Evolutionary conservation across 2,888 invertebrate genomes (phyloP), one percentile per base, ranked within the genome.

Genomic region (Apodemia zela): DNA sequence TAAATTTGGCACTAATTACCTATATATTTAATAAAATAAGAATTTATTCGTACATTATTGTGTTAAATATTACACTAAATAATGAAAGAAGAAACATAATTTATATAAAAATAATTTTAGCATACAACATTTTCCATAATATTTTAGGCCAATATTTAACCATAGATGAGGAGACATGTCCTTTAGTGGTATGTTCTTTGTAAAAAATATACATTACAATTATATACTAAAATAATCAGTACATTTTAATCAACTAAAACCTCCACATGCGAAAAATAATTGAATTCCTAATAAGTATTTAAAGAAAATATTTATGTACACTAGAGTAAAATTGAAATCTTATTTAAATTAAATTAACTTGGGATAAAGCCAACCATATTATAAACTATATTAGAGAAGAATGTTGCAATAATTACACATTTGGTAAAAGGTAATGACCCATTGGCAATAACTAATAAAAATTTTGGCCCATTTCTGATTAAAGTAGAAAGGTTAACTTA

Each of bases 381-480:
- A n/a, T n/a, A n/a, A 70, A 62, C 65, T 69, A 67, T 63, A 69
- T 63, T 66, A 65, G 66, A 63, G 62, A 69, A 68, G 67, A 63
- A 62, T 67, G 66, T 66, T 68, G 71, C 65, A 66, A 64, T 66
- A 66, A 66, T 72, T 69, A 70, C 67, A 74, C 66, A 69, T 67
- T 63, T 68, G 72, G 68, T 66, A 71, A 69, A 67, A 71, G 80
- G 79, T 81, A 38, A 38, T 38, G 3, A 42, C 13, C 80, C 83
- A 86, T 84, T 87, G 81, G 82, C 82, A 82, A 79, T 89, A 89
- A 90, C 89, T 90, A 89, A 77, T 80, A 74, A 83, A 79, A 87
- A 87, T 83, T 90, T 89, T 90, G 90, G 90, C 89, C 89, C 85
- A 76, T 81, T 84, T 86, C 81, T 79, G 81, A 84, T 85, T 82